Conservation (phyloP, 1,140 invertebrate species). For the Tetramorium parvispinum region DNA sequence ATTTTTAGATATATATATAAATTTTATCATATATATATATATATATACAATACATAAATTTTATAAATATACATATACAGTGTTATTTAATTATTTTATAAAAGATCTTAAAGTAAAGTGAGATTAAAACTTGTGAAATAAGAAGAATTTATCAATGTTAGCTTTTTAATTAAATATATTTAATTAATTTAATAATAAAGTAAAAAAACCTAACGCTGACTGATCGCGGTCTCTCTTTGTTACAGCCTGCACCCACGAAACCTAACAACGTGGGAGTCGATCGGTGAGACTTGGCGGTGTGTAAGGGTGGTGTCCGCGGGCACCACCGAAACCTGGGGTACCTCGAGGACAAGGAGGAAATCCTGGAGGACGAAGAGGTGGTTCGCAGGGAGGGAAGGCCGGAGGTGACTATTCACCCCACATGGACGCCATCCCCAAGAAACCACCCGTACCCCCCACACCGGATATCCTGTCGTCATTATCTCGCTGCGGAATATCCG, state of each 20-base stretch:
- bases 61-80: too few relatives aligned
- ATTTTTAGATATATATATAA: not conserved
- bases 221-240: conserved; percentile 24
- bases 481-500: conserved; percentile 80
- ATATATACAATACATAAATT: too few relatives aligned
- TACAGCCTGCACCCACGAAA: conserved; percentile 70
- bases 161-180: not conserved
- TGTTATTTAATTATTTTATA: too few relatives aligned
- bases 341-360: conserved; percentile 72
- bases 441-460: conserved; percentile 77
- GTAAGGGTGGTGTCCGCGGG: conserved; percentile 70
- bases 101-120: not conserved
- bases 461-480: conserved; percentile 79
- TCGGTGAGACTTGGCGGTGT: conserved; percentile 66
- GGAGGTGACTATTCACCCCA: conserved; percentile 82
- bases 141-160: not conserved
- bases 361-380: conserved; percentile 77
- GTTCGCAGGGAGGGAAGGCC: conserved; percentile 71
- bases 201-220: not conserved
- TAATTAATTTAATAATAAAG: not conserved
- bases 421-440: conserved; percentile 81
- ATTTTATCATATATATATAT: not conserved
- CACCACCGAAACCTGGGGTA: conserved; percentile 75
- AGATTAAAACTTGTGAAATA: not conserved
- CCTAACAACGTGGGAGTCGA: conserved; percentile 66